A percentile compares a stretch with the other conserved stretches of the same genome.
Evolutionary conservation across 2,888 invertebrate genomes (phyloP).

Genomic region (Drosophila flavopinicola): DNA sequence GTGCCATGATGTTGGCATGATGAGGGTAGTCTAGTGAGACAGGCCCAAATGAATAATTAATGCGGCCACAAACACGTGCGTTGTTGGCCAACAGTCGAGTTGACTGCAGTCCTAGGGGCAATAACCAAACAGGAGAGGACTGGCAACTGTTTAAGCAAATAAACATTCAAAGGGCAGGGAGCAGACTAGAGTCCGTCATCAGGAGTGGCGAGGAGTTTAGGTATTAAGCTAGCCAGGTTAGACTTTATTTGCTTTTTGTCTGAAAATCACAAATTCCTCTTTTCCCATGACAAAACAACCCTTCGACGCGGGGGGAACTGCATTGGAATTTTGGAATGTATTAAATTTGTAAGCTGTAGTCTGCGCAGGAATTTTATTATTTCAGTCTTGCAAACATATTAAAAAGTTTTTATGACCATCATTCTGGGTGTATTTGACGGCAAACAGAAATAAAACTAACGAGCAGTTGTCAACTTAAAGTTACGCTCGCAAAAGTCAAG

Average conservation of each 20-base stretch:
- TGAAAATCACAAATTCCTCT: slow-evolving; percentile 29
- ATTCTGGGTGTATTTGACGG: slow-evolving; percentile 54
- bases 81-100: slow-evolving; percentile 33
- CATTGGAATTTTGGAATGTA: slow-evolving; percentile 58
- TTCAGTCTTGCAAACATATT: slow-evolving; percentile 45
- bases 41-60: slow-evolving; percentile 70
- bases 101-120: slow-evolving; percentile 15
- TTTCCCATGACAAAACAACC: slow-evolving; percentile 2
- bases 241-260: slow-evolving; percentile 1
- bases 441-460: slow-evolving; percentile 47
- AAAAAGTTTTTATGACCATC: slow-evolving; percentile 73
- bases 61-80: slow-evolving; percentile 43
- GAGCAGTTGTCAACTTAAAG: slow-evolving; percentile 54
- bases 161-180: slow-evolving; percentile 70
- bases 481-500: slow-evolving; percentile 50
- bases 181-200: too few species aligned
- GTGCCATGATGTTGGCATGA: slow-evolving; percentile 61
- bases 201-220: slow-evolving; percentile 23
- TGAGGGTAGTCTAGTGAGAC: slow-evolving; percentile 34
- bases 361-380: slow-evolving; percentile 25
- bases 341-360: slow-evolving; percentile 58
- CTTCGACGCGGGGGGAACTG: slow-evolving; percentile 8
- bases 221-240: slow-evolving; percentile 54
- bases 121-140: slow-evolving; percentile 23
- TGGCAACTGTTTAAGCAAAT: slow-evolving; percentile 55